Conservation (phyloP, 2,113 vertebrate genomes). For the Lycaon pictus region DNA sequence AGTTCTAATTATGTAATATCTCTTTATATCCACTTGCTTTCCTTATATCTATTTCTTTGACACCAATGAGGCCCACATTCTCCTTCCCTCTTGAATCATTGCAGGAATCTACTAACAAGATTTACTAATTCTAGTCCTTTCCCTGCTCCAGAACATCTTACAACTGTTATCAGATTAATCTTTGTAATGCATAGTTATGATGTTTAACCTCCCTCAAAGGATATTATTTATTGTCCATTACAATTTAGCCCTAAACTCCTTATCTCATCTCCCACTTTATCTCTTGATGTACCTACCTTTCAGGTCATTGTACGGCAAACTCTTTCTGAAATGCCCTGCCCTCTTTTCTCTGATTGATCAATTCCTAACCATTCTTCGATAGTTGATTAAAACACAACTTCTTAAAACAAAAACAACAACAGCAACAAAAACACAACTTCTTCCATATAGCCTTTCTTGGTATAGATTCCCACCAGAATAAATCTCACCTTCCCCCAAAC, state of each 20-base stretch:
- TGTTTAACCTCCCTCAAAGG: not conserved
- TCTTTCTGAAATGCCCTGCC: not conserved
- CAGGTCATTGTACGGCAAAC: not conserved
- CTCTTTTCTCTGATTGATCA: not conserved
- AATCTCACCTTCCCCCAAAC: not conserved
- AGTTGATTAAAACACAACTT: not conserved
- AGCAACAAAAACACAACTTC: not conserved
- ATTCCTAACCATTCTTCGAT: not conserved
- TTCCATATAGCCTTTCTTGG: not conserved
- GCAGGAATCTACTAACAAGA: not conserved
- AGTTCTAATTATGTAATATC: conserved; percentile 8
- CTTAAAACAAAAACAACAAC: not conserved
- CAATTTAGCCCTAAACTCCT: not conserved
- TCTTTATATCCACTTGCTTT: conserved; percentile 22
- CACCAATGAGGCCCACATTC: not conserved
- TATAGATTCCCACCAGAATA: not conserved
- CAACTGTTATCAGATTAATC: not conserved
- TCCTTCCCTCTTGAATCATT: not conserved
- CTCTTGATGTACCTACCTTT: not conserved
- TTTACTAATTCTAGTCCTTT: conserved; percentile 1
- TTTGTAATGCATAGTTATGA: not conserved
- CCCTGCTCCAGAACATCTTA: not conserved
- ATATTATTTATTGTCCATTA: conserved; percentile 1
- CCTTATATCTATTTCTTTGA: not conserved
- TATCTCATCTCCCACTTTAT: not conserved